Conservation (phyloP, 2,797 vertebrate genomes). For the Oryzias dopingdopingensis region DNA sequence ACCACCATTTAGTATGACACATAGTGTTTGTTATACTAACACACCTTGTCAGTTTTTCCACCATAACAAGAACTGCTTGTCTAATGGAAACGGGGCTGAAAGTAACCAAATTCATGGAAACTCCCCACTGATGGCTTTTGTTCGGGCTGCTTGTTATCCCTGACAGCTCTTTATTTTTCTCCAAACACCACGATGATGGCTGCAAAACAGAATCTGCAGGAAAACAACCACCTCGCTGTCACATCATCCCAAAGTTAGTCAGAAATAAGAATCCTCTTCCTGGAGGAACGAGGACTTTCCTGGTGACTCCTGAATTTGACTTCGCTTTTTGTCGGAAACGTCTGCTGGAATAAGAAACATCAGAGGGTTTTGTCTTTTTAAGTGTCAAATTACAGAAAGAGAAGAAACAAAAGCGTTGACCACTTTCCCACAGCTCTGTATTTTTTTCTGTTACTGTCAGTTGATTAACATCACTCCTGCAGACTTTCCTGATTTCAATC, state of each 20-base stretch:
- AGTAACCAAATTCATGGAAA: conserved; percentile 70
- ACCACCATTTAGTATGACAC: conserved; percentile 67
- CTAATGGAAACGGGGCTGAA: conserved; percentile 56
- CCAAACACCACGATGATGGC: conserved; percentile 50
- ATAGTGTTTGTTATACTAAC: conserved; percentile 73
- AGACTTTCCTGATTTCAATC: too few relatives aligned
- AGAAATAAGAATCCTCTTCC: conserved; percentile 17
- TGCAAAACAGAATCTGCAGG: conserved; percentile 24
- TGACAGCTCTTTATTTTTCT: conserved; percentile 56
- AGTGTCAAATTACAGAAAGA: too few relatives aligned
- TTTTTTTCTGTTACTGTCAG: too few relatives aligned
- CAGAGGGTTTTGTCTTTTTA: too few relatives aligned
- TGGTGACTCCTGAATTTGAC: conserved; percentile 2
- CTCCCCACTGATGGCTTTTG: conserved; percentile 40
- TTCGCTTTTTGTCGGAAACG: too few relatives aligned
- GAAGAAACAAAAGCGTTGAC: too few relatives aligned
- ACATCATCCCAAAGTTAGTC: conserved; percentile 32
- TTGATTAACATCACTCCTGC: too few relatives aligned
- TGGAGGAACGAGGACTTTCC: conserved; percentile 8
- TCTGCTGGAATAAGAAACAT: too few relatives aligned
- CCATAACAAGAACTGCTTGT: conserved; percentile 52
- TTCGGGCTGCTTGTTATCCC: conserved; percentile 19
- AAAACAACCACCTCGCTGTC: conserved; percentile 1
- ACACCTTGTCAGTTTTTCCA: conserved; percentile 68
- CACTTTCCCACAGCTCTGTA: too few relatives aligned